Percentiles rank a stretch among this genome's conserved stretches.
Evolutionary conservation across 2,797 vertebrate species (phyloP).

Genomic region (Steatocranus sp.): DNA sequence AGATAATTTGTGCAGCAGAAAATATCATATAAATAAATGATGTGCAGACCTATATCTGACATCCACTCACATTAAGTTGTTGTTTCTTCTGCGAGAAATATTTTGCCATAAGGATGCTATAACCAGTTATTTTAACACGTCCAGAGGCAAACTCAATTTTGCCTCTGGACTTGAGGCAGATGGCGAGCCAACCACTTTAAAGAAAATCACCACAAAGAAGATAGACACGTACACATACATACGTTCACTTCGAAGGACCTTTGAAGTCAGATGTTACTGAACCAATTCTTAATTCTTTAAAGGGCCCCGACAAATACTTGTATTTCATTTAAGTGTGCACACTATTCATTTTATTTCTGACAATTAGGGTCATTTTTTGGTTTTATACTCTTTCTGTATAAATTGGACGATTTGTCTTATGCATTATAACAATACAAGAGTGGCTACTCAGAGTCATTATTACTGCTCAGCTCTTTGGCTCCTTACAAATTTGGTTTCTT

Average conservation of each 20-base stretch:
- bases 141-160: not conserved
- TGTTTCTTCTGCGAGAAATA: not conserved
- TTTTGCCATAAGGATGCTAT: not conserved
- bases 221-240: not conserved
- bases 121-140: not conserved
- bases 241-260: not conserved
- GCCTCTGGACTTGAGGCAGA: not conserved
- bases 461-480: not conserved
- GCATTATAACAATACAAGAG: not conserved
- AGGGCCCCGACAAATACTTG: not conserved
- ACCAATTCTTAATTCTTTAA: not conserved
- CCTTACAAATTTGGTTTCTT: not conserved
- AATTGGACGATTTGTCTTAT: not conserved
- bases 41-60: not conserved
- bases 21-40: not conserved
- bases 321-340: not conserved
- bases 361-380: not conserved
- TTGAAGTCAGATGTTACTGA: not conserved
- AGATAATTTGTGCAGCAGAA: not conserved
- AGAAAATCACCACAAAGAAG: not conserved
- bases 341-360: not conserved
- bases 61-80: not conserved
- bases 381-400: too few relatives aligned
- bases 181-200: not conserved
- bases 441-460: not conserved